A percentile compares a stretch with the other conserved stretches of the same genome.
Evolutionary conservation across 2,113 vertebrate species (phyloP).

Genomic region (Thunnus thynnus): DNA sequence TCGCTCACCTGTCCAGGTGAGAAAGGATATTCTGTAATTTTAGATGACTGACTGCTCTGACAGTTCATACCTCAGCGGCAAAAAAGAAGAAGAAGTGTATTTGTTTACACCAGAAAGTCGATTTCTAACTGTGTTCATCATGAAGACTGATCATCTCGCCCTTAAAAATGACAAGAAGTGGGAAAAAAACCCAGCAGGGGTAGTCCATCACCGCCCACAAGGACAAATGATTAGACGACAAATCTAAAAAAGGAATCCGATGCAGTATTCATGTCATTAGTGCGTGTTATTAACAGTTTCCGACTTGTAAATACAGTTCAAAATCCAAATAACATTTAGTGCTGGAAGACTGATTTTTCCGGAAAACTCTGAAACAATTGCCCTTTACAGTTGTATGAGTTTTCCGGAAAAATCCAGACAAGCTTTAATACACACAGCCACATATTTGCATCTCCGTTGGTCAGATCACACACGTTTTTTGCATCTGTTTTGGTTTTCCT

Average conservation of each 20-base stretch:
- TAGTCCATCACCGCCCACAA: constrained; percentile 18
- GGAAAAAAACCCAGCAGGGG: neutral
- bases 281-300: neutral
- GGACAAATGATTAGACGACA: constrained; percentile 3
- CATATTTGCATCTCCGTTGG: too few relatives aligned
- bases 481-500: too few relatives aligned
- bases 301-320: neutral
- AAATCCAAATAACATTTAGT: too few relatives aligned
- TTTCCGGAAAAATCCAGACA: too few relatives aligned
- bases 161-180: constrained; percentile 32
- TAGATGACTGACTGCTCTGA: constrained; percentile 50
- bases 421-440: too few relatives aligned
- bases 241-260: constrained; percentile 1
- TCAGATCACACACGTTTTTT: too few relatives aligned
- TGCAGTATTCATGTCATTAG: neutral
- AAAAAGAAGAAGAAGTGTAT: constrained; percentile 14
- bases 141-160: constrained; percentile 58
- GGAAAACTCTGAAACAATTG: too few relatives aligned
- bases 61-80: constrained; percentile 56
- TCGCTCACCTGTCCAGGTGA: constrained; percentile 45
- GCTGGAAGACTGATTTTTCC: too few relatives aligned
- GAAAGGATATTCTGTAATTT: constrained; percentile 36
- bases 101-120: constrained; percentile 59
- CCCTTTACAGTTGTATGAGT: too few relatives aligned
- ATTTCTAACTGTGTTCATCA: constrained; percentile 49